Conservation (phyloP, 1,140 invertebrate genomes). For the Bombus balteatus region DNA sequence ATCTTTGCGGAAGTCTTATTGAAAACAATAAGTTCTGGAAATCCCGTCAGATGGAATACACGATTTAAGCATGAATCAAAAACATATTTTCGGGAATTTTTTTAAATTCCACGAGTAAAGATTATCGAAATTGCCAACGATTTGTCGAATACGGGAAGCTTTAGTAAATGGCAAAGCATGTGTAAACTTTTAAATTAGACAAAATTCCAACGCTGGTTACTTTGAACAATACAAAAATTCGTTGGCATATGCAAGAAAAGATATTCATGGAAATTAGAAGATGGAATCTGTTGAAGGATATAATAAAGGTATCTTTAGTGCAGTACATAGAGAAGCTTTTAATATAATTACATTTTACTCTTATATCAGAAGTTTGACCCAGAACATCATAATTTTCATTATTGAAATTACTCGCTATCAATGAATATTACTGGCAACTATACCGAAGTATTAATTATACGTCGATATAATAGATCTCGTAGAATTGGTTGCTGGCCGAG, state of each 20-base stretch:
- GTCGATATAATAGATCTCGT: constrained; percentile 17
- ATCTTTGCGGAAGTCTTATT: constrained; percentile 35
- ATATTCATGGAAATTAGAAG: background rate
- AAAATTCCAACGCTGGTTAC: too few relatives aligned
- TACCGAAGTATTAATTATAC: constrained; percentile 32
- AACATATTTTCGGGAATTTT: background rate
- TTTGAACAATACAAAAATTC: background rate
- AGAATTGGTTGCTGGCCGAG: constrained; percentile 41
- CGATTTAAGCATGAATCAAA: background rate
- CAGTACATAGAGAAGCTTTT: too few relatives aligned
- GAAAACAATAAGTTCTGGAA: constrained; percentile 1
- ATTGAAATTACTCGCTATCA: background rate
- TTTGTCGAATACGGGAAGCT: background rate
- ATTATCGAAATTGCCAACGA: background rate
- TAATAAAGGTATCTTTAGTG: too few relatives aligned
- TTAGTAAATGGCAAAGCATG: background rate
- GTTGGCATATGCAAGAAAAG: too few relatives aligned
- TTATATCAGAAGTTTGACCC: background rate
- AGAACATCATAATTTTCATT: constrained; percentile 13
- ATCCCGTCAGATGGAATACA: background rate
- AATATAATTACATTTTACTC: background rate
- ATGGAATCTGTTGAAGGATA: too few relatives aligned
- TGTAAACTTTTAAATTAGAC: background rate
- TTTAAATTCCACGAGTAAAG: too few relatives aligned
- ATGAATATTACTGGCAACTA: constrained; percentile 12